Evolutionary conservation across 1,140 invertebrate species (phyloP), one percentile per base, ranked within the genome.

Genomic region (Apis florea): DNA sequence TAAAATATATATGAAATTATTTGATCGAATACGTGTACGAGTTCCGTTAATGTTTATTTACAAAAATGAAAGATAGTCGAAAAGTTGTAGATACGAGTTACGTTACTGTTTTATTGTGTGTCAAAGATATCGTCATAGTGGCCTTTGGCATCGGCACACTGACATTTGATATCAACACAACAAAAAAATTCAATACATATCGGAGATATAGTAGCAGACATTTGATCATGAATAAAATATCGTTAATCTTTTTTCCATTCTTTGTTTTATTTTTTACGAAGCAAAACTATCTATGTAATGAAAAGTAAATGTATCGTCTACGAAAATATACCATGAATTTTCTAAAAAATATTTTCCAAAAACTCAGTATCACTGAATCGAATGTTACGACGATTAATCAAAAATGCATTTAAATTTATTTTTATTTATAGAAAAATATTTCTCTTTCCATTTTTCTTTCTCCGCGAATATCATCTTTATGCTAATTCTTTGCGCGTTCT

Each of bases 51-150:
- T 63, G 1, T 59, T 79, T 40, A 10, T 3, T 40, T 40, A 2
- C 15, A 49, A 12, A 24, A 53, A 9, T 59, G 2, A 15, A 24
- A 56, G 0, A 19, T 31, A 11, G 24, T 1, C 3, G 21, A 72
- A 61, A 54, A 64, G 17, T 19, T 0, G 0, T 10, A 51, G 31
- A 24, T 9, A n/a, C 15, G n/a, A 26, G n/a, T 51, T n/a, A 83
- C 85, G 56, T 79, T 58, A 85, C 85, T 86, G 80, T 13, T 53
- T 77, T 21, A 49, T 49, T 70, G 26, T 75, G 40, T 72, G 64
- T 74, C 83, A n/a, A 66, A 59, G 71, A 79, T 51, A 83, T 86
- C 64, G 56, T 24, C 71, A 79, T 21, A 82, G 54, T 86, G 59
- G 85, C 85, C 84, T 79, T 58, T 83, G 80, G 53, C 64, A 47